A percentile compares a stretch with the other conserved stretches of the same genome.
Conservation (phyloP, 1,140 invertebrate species). For the Paraescarpia echinospica region DNA sequence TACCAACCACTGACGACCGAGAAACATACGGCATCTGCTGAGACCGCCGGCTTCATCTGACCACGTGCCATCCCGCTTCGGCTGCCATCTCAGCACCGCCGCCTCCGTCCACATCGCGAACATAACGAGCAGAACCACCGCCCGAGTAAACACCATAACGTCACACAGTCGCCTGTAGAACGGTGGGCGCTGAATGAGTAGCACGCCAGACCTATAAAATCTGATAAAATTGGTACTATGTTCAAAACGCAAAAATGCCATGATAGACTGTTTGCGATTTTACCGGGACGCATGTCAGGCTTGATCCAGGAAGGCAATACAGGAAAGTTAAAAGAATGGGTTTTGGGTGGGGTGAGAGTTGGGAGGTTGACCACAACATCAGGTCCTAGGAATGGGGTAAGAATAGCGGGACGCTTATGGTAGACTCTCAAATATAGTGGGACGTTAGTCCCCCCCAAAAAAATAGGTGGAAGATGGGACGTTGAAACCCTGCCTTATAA, state of each 20-base stretch:
- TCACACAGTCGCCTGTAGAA: neutral
- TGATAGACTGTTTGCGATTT: no score
- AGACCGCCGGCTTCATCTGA: neutral
- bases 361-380: no score
- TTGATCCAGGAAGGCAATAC: no score
- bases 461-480: no score
- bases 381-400: no score
- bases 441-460: no score
- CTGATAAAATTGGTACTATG: neutral
- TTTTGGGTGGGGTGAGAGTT: no score
- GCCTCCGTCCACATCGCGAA: neutral
- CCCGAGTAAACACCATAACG: neutral
- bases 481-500: no score
- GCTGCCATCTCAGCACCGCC: neutral
- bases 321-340: no score
- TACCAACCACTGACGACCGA: neutral
- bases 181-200: neutral
- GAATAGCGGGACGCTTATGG: no score
- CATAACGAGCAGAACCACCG: neutral
- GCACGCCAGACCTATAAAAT: neutral
- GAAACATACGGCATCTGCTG: neutral
- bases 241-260: neutral
- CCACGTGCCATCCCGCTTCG: neutral
- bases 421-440: no score
- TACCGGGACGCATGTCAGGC: no score